A percentile compares a stretch with the other conserved stretches of the same genome.
phyloP scores from a whole-genome alignment of 2,888 invertebrate species.

The Meteorus cinctellus region DNA sequence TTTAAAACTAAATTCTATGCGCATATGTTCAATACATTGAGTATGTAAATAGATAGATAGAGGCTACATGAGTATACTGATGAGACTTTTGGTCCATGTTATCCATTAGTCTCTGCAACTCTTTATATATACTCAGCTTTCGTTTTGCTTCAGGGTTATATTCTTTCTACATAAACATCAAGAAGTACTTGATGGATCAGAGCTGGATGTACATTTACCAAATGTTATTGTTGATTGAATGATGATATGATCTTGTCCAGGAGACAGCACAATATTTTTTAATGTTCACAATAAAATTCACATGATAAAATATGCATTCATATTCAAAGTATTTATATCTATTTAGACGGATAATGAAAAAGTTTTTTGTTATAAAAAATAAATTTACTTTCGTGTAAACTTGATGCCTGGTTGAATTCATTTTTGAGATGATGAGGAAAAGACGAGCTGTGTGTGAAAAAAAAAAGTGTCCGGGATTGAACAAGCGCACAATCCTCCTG shows the following conservation, averaged over 20 bases:
- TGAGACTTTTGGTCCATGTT: constrained; percentile 28
- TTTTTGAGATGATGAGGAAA: constrained; percentile 13
- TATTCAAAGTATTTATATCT: no score
- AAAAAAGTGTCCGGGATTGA: neutral
- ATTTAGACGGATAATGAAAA: no score
- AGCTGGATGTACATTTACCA: neutral
- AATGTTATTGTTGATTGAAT: constrained; percentile 9
- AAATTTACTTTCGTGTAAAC: no score
- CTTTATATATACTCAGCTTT: constrained; percentile 18
- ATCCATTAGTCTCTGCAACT: constrained; percentile 46
- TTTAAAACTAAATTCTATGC: neutral
- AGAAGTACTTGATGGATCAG: neutral
- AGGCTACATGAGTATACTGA: neutral
- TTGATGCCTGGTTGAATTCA: neutral
- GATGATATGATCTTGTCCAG: neutral
- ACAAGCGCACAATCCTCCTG: neutral
- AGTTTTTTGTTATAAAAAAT: no score
- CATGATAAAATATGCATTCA: no score
- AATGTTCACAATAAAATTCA: no score
- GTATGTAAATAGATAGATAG: neutral
- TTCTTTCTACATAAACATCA: constrained; percentile 4
- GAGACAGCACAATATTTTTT: neutral
- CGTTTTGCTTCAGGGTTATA: constrained; percentile 48
- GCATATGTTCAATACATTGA: neutral
- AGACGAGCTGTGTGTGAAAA: neutral